Evolutionary conservation across 2,888 invertebrate genomes (phyloP).

Genomic region (Brachyptera risi): DNA sequence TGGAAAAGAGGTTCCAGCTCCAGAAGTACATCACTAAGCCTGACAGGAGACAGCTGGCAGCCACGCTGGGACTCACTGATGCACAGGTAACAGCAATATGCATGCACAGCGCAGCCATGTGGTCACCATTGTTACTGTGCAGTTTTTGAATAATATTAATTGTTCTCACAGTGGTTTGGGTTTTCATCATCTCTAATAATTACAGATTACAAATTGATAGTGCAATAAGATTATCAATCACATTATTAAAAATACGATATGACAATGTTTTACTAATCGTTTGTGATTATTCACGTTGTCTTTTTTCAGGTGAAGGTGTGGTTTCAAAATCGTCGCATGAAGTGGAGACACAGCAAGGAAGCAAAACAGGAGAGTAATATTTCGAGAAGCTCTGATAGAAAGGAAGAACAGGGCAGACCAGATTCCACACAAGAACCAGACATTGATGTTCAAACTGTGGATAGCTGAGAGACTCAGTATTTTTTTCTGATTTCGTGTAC

Average conservation of each 20-base stretch:
- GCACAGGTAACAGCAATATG: constrained; percentile 89
- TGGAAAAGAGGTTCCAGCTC: constrained; percentile 86
- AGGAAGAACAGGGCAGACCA: constrained; percentile 32
- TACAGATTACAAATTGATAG: too few species aligned
- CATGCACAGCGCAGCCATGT: too few species aligned
- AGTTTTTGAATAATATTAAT: too few species aligned
- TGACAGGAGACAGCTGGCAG: constrained; percentile 85
- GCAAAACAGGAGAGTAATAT: constrained; percentile 36
- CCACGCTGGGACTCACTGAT: constrained; percentile 86
- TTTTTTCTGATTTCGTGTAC: too few species aligned
- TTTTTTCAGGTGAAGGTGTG: constrained; percentile 76
- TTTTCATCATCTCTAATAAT: too few species aligned
- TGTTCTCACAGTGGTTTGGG: too few species aligned
- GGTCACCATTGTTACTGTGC: too few species aligned
- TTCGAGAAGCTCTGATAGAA: constrained; percentile 57
- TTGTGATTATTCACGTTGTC: neutral
- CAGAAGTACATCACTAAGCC: constrained; percentile 97
- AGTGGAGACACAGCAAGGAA: constrained; percentile 78
- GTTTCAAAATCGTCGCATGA: constrained; percentile 90
- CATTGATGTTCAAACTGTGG: constrained; percentile 37
- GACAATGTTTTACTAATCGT: neutral
- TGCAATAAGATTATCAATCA: too few species aligned
- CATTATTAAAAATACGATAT: too few species aligned
- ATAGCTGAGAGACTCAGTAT: too few species aligned
- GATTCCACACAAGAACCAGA: constrained; percentile 37